phyloP scores from a whole-genome alignment of 92 coral and sea anemone genomes.

The Phymanthus crucifer region DNA sequence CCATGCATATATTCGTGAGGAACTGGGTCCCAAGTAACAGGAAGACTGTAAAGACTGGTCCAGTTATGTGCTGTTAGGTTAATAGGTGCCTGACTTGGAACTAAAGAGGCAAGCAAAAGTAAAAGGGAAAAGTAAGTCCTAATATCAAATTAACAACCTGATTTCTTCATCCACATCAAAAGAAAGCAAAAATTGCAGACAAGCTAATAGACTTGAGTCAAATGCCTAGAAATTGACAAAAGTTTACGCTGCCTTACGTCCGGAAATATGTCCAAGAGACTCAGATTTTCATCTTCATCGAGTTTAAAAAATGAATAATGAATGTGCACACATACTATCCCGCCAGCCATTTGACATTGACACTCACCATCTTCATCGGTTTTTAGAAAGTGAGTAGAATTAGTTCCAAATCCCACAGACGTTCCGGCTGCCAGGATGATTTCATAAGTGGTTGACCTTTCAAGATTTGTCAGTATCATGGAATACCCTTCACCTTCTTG shows the following conservation, averaged over 20 bases:
- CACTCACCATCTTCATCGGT: conserved; percentile 77
- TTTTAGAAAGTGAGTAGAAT: conserved; percentile 12
- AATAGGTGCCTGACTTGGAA: conserved; percentile 70
- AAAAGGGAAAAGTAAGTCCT: no score
- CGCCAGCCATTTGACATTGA: no score
- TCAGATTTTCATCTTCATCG: no score
- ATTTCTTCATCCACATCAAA: no score
- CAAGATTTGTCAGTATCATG: conserved; percentile 25
- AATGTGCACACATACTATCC: no score
- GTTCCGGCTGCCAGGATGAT: conserved; percentile 57
- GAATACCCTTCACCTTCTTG: not conserved
- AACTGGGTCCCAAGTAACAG: conserved; percentile 68
- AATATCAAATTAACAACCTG: not conserved
- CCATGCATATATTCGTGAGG: conserved; percentile 67
- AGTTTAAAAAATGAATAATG: not conserved
- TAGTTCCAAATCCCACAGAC: conserved; percentile 55
- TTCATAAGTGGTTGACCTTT: conserved; percentile 42
- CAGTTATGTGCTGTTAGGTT: conserved; percentile 59
- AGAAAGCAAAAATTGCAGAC: no score
- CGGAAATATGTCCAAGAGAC: no score
- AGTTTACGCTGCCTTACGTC: no score
- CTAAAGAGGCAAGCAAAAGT: conserved; percentile 34
- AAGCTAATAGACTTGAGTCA: not conserved
- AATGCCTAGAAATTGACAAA: no score
- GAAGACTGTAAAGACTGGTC: conserved; percentile 48